These are phyloP conservation scores for Enteromius mattozi DNA, from an alignment of 2,797 vertebrate genomes.

Conservation along the genomic window DNA sequence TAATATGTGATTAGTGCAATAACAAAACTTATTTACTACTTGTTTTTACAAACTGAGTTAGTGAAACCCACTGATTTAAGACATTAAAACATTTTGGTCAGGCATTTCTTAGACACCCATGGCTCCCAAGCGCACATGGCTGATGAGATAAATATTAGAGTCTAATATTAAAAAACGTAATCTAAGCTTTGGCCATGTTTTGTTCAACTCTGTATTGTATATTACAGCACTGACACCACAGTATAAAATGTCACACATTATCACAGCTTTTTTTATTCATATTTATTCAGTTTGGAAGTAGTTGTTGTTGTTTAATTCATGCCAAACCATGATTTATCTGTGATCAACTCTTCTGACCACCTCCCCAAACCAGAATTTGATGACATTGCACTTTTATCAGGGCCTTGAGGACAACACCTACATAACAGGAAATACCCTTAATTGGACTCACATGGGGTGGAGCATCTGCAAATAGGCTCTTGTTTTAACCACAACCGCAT, in stretches of 20 bases:
- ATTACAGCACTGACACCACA: not conserved
- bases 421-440: constrained; percentile 30
- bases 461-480: constrained; percentile 25
- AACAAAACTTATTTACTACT: too few relatives aligned
- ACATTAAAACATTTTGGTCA: not conserved
- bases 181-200: not conserved
- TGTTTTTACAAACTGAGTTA: not conserved
- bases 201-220: not conserved
- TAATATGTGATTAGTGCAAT: not conserved
- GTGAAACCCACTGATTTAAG: not conserved
- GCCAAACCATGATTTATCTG: not conserved
- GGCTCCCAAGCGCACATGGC: not conserved
- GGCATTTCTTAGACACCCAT: constrained; percentile 19
- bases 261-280: not conserved
- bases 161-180: not conserved
- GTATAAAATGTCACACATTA: not conserved
- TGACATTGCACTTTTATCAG: constrained; percentile 48
- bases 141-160: not conserved
- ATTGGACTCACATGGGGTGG: constrained; percentile 16
- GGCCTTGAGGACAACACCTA: not conserved
- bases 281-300: too few relatives aligned
- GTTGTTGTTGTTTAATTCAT: not conserved
- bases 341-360: not conserved
- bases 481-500: constrained; percentile 56
- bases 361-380: not conserved